These are phyloP conservation scores for Bagarius yarrelli DNA, from an alignment of 2,113 vertebrate genomes.

Conservation along the genomic window DNA sequence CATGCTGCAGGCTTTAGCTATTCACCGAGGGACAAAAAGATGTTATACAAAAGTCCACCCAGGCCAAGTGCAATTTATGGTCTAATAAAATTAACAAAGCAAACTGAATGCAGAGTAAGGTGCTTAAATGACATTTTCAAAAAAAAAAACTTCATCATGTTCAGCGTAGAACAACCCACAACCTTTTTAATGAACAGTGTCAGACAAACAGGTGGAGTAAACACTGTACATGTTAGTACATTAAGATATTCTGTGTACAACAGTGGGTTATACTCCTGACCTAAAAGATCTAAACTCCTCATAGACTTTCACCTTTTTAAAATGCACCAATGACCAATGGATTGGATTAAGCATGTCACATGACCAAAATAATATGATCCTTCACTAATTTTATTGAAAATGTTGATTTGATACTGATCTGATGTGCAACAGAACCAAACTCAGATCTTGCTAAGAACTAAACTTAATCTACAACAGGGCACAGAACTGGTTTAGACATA, in stretches of 20 bases:
- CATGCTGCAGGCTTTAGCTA: conserved; percentile 28
- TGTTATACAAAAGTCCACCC: neutral
- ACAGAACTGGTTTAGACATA: neutral
- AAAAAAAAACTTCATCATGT: neutral
- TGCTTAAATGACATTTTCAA: neutral
- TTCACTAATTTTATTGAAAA: neutral
- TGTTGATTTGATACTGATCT: neutral
- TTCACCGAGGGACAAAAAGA: neutral
- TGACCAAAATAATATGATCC: neutral
- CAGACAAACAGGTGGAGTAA: neutral
- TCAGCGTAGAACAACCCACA: neutral
- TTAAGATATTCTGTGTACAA: neutral
- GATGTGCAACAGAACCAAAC: neutral
- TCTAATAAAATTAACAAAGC: neutral
- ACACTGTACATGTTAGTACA: neutral
- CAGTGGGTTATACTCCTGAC: neutral
- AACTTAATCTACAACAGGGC: neutral
- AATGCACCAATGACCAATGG: neutral
- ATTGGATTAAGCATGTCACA: neutral
- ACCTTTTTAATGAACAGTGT: neutral
- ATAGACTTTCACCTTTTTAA: neutral
- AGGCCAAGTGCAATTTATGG: neutral
- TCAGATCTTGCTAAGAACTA: neutral
- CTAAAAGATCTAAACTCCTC: neutral
- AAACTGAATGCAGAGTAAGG: neutral